Base-by-base conservation (phyloP, 1,140 invertebrate species). In the Ceratina australensis region DNA sequence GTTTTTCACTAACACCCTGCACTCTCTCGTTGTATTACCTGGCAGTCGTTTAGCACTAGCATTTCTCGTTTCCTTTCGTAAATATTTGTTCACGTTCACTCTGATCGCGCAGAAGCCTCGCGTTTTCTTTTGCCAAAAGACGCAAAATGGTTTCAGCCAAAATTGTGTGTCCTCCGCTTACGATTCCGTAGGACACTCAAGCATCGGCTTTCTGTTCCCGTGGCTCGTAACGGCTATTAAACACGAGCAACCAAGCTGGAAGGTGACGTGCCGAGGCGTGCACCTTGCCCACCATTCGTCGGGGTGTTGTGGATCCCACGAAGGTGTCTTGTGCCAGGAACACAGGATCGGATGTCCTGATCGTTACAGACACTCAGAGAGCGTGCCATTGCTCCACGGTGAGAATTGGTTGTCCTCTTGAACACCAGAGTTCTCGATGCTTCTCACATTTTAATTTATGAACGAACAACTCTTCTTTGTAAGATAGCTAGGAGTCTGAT, bases 351-450 rank as follows among this genome's bases (percentile, higher is more conserved):
- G 65, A 24, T 57, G 60, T 54, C 28, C 18, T 12, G 72, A 67
- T 63, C 22, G 47, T 26, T 28, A 22, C 12, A 56, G 33, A 33
- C 72, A 66, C 73, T 78, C 74, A 18, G 83, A 85, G 20, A 85
- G 69, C 2, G 50, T 81, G 59, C 83, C 83, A 8, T 63, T 85
- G 24, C 66, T 85, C 20, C n/a, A 59, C 0, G 12, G 2, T 20
- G 65, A 78, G 26, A 50, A 26, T 26, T 49, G 57, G 20, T 16
- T 47, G n/a, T 15, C 49, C 12, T 24, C 33, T 12, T 49, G 16
- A n/a, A 61, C 47, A 13, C n/a, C 26, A 0, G 54, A 50, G 63
- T 67, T 49, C 12, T 72, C 63, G 54, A 80, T 56, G 24, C 49
- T 28, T 24, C 15, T 65, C 12, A 69, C 52, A 8, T 76, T 72